These are phyloP conservation scores for Byasa hedistus DNA, from an alignment of 2,888 invertebrate genomes.

Conservation along the genomic window DNA sequence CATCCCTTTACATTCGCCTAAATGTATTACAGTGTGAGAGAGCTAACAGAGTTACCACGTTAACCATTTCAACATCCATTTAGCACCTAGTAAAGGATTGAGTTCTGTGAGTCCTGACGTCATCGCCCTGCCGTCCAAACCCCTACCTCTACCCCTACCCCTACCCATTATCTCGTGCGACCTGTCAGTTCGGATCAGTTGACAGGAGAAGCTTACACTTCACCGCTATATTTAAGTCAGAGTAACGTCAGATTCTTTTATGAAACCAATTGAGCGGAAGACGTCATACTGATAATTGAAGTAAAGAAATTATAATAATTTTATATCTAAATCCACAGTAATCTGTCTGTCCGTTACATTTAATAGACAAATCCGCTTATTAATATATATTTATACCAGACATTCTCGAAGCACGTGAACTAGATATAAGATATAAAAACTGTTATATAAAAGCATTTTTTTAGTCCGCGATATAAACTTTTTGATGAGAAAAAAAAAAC, in stretches of 20 bases:
- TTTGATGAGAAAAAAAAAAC: too few relatives aligned
- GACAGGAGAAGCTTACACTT: background rate
- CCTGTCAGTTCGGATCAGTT: background rate
- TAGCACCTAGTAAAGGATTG: slow-evolving; percentile 1
- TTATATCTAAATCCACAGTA: too few relatives aligned
- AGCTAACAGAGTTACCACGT: background rate
- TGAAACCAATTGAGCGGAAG: background rate
- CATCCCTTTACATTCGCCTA: background rate
- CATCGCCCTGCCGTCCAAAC: background rate
- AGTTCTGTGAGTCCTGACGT: background rate
- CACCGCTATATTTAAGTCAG: background rate
- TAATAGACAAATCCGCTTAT: too few relatives aligned
- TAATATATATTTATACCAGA: too few relatives aligned
- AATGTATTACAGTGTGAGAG: background rate
- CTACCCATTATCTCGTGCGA: background rate
- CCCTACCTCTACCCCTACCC: background rate
- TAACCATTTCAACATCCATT: slow-evolving; percentile 1
- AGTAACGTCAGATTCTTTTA: background rate
- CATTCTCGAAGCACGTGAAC: too few relatives aligned
- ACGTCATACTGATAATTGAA: too few relatives aligned
- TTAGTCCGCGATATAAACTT: too few relatives aligned
- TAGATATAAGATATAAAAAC: too few relatives aligned
- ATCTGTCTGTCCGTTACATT: too few relatives aligned
- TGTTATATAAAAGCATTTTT: too few relatives aligned
- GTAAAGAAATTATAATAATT: too few relatives aligned